Evolutionary conservation across 1,140 invertebrate genomes (phyloP).

Genomic region (Lepidurus packardi): DNA sequence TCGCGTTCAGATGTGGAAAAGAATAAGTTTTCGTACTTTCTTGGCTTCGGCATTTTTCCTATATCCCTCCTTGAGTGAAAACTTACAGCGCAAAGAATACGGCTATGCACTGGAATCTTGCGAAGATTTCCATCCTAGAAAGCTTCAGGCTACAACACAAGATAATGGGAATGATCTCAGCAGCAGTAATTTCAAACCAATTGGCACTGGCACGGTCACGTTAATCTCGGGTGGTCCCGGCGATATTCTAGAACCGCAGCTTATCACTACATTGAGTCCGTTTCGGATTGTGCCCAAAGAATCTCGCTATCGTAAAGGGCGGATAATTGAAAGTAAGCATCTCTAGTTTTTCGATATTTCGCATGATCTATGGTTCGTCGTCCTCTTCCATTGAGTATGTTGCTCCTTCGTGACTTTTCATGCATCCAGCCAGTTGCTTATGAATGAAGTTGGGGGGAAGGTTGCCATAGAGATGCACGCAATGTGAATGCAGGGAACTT

Average conservation of each 20-base stretch:
- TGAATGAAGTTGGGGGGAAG: neutral
- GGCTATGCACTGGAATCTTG: conserved; percentile 26
- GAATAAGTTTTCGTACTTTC: neutral
- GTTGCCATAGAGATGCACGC: conserved; percentile 8
- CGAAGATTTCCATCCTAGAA: conserved; percentile 2
- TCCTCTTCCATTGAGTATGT: neutral
- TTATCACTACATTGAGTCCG: conserved; percentile 32
- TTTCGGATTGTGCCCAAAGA: conserved; percentile 24
- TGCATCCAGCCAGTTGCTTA: neutral
- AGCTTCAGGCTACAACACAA: neutral
- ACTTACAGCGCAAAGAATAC: neutral
- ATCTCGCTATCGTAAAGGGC: conserved; percentile 30
- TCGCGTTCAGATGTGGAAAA: neutral
- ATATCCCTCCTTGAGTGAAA: neutral
- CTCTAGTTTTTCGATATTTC: neutral
- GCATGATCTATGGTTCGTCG: neutral
- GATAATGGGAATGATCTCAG: neutral
- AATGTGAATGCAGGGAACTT: neutral
- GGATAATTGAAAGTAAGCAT: conserved; percentile 28
- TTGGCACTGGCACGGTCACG: neutral
- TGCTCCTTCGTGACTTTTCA: neutral
- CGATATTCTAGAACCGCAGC: conserved; percentile 10
- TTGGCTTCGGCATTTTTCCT: neutral
- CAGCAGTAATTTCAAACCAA: neutral
- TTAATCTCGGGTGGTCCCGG: neutral